Evolutionary conservation across 2,113 vertebrate genomes (phyloP).

Genomic region (Daubentonia madagascariensis): DNA sequence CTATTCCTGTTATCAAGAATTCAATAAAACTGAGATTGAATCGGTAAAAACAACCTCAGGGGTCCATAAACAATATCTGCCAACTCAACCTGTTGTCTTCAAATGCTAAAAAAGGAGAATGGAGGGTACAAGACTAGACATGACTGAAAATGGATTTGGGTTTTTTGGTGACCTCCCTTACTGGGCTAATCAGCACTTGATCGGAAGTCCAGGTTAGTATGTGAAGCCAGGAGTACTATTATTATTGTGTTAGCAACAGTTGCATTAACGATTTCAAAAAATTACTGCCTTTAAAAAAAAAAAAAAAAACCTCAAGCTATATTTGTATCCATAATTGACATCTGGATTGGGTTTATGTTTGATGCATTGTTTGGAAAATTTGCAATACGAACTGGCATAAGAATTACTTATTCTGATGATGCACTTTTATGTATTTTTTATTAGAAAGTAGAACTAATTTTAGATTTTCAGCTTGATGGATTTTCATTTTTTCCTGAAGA

Average conservation of each 20-base stretch:
- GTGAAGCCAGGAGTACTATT: conserved; percentile 87
- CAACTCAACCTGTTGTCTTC: conserved; percentile 87
- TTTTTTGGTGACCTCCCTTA: conserved; percentile 84
- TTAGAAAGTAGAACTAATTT: conserved; percentile 87
- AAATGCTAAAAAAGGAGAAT: conserved; percentile 83
- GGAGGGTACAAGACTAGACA: conserved; percentile 83
- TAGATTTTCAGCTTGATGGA: conserved; percentile 83
- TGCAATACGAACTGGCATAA: conserved; percentile 86
- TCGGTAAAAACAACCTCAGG: conserved; percentile 89
- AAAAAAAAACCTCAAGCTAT: conserved; percentile 72
- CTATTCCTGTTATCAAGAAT: conserved; percentile 92
- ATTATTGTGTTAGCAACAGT: conserved; percentile 89
- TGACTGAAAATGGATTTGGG: conserved; percentile 82
- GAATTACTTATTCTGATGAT: conserved; percentile 84
- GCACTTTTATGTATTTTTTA: conserved; percentile 90
- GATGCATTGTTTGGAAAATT: conserved; percentile 85
- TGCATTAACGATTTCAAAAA: conserved; percentile 85
- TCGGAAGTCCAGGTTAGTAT: conserved; percentile 88
- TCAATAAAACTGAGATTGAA: conserved; percentile 93
- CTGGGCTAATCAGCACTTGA: conserved; percentile 84
- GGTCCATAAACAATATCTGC: conserved; percentile 88
- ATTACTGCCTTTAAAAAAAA: conserved; percentile 84
- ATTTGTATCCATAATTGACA: conserved; percentile 87
- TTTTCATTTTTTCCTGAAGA: conserved; percentile 81
- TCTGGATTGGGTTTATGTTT: conserved; percentile 83